phyloP scores from a whole-genome alignment of 1,140 invertebrate species.

The Neodiprion fabricii region DNA sequence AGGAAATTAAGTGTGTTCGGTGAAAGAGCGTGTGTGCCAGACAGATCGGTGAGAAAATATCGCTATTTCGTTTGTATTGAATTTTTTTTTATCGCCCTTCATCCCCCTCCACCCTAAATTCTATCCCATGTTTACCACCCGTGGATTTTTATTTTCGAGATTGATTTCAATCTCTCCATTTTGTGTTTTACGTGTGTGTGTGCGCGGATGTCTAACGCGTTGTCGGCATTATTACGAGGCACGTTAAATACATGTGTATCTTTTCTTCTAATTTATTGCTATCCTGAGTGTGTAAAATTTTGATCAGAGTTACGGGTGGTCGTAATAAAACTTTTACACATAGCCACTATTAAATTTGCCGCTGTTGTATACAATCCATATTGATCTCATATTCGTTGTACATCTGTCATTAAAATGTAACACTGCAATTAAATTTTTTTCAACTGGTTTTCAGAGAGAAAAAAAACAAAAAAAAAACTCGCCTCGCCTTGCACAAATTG shows the following conservation, averaged over 20 bases:
- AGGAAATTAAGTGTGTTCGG: neutral
- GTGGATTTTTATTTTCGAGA: neutral
- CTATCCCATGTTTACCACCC: neutral
- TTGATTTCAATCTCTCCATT: slow-evolving; percentile 24
- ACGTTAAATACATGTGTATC: too few species aligned
- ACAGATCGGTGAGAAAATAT: slow-evolving; percentile 38
- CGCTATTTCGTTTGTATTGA: slow-evolving; percentile 22
- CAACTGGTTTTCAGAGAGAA: neutral
- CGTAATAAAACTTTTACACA: neutral
- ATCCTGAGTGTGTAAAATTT: neutral
- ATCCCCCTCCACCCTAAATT: neutral
- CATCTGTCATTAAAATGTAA: too few species aligned
- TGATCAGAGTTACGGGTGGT: slow-evolving; percentile 11
- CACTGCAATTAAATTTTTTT: neutral
- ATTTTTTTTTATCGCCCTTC: neutral
- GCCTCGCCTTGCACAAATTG: too few species aligned
- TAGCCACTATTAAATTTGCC: slow-evolving; percentile 29
- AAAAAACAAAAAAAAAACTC: too few species aligned
- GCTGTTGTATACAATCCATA: slow-evolving; percentile 49
- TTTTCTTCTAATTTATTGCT: too few species aligned
- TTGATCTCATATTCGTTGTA: slow-evolving; percentile 44
- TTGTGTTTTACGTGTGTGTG: slow-evolving; percentile 5
- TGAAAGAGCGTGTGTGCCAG: slow-evolving; percentile 33
- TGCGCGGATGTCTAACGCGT: slow-evolving; percentile 1
- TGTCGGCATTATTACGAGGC: too few species aligned